Base-by-base conservation (phyloP, 2,888 invertebrate genomes). In the Athrips mouffetella region DNA sequence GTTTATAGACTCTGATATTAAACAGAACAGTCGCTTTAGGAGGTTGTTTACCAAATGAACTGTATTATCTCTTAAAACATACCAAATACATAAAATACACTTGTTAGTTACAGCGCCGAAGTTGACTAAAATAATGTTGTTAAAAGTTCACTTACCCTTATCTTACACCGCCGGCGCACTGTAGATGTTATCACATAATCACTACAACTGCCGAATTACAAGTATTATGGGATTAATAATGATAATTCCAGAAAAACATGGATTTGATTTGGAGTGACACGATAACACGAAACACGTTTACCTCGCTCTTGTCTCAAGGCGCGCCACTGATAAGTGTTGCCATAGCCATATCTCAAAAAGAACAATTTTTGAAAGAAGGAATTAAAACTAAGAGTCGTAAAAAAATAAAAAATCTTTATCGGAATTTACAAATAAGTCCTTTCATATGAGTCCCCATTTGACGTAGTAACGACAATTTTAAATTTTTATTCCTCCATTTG, bases 131-230 rank as follows among this genome's bases (percentile, higher is more conserved):
- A 60, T 56, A 59, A 52, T 67, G 57, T 59, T 58, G 52, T 58
- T 66, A 72, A 75, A 76, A 62, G 70, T 62, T 61, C 70, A 63
- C 85, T 85, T 78, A 87, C 87, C 83, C 77, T 84, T 85, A 84
- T 83, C 82, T 73, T 73, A 76, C 77, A 72, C 73, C 74, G 77
- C 74, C 60, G 65, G 63, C 67, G 71, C 79, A 76, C 78, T 71
- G 68, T 66, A 67, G 73, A 74, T 80, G 76, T 77, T 79, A 73
- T 76, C 79, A 84, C 84, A 84, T 86, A 85, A 84, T 86, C 84
- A 86, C 84, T 73, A 73, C 58, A 76, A 71, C 68, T 70, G 71
- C 69, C 13, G 70, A 63, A 69, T 63, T 62, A 62, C 59, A 62
- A 71, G 71, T 68, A 71, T 57, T 60, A 63, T 55, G 48, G 59